phyloP scores from a whole-genome alignment of 2,113 vertebrate species.

The Syrmaticus mikado region DNA sequence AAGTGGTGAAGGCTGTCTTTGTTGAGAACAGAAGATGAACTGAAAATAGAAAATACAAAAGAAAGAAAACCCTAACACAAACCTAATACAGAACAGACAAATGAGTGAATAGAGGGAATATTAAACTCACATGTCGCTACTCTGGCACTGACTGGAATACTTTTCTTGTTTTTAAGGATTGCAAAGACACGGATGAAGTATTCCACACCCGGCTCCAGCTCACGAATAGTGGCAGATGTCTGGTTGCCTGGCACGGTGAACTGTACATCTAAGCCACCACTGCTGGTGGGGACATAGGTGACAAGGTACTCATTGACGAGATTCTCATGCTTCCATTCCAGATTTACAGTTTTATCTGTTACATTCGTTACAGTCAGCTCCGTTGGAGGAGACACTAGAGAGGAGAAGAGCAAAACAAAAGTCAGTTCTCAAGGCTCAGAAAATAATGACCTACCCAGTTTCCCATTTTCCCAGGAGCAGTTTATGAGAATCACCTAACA shows the following conservation, averaged over 20 bases:
- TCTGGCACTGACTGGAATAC: conserved; percentile 93
- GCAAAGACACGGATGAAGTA: conserved; percentile 96
- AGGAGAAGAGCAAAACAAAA: neutral
- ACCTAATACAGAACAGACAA: fast-evolving
- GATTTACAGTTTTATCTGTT: conserved; percentile 89
- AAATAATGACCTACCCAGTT: conserved; percentile 3
- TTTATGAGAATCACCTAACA: neutral
- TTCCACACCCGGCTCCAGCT: conserved; percentile 94
- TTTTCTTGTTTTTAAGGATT: conserved; percentile 92
- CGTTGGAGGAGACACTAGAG: conserved; percentile 90
- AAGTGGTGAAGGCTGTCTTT: neutral
- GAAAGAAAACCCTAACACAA: neutral
- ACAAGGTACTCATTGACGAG: conserved; percentile 89
- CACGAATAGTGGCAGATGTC: conserved; percentile 85
- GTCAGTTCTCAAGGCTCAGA: neutral
- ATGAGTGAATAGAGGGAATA: neutral
- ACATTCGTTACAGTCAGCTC: conserved; percentile 89
- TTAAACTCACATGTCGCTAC: conserved; percentile 89
- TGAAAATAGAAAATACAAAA: neutral
- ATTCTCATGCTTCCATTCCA: conserved; percentile 95
- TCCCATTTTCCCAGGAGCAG: neutral
- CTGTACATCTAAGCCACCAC: conserved; percentile 90
- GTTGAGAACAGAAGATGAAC: neutral
- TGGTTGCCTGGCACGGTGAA: conserved; percentile 90
- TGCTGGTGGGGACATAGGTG: conserved; percentile 88